These are phyloP conservation scores for Epinotia demarniana DNA, from an alignment of 2,888 invertebrate species.

Conservation along the genomic window DNA sequence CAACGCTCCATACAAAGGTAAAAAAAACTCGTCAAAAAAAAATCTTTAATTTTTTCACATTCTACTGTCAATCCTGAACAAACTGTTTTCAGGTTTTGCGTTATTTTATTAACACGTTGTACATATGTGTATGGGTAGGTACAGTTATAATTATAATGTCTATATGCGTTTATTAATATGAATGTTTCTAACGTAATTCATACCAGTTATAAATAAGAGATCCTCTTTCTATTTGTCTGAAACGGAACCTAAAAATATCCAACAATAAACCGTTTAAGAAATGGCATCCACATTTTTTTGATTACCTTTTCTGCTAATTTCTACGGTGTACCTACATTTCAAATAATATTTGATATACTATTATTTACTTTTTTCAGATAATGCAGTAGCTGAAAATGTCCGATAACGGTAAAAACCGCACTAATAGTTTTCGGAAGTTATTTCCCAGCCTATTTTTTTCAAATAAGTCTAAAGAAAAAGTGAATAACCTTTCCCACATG, in stretches of 20 bases:
- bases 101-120: no score
- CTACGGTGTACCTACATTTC: neutral
- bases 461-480: slow-evolving; percentile 69
- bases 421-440: slow-evolving; percentile 72
- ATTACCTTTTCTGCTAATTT: neutral
- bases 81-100: no score
- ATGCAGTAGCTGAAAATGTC: slow-evolving; percentile 58
- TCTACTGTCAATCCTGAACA: no score
- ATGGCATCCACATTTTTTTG: neutral
- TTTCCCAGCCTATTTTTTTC: slow-evolving; percentile 73
- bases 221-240: no score
- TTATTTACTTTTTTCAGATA: slow-evolving; percentile 52
- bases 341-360: neutral
- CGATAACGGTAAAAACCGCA: slow-evolving; percentile 69
- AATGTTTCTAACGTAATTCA: no score
- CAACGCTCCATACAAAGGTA: no score
- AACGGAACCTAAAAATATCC: neutral
- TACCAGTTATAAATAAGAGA: no score
- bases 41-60: no score
- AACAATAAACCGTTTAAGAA: neutral
- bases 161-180: no score
- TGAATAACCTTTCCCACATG: slow-evolving; percentile 54
- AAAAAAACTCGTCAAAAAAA: no score
- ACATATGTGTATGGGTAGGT: no score
- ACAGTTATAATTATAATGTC: no score